Percentiles rank a stretch among this genome's conserved stretches.
Evolutionary conservation across 2,113 vertebrate genomes (phyloP).

Genomic region (Herpetotheres cachinnans): DNA sequence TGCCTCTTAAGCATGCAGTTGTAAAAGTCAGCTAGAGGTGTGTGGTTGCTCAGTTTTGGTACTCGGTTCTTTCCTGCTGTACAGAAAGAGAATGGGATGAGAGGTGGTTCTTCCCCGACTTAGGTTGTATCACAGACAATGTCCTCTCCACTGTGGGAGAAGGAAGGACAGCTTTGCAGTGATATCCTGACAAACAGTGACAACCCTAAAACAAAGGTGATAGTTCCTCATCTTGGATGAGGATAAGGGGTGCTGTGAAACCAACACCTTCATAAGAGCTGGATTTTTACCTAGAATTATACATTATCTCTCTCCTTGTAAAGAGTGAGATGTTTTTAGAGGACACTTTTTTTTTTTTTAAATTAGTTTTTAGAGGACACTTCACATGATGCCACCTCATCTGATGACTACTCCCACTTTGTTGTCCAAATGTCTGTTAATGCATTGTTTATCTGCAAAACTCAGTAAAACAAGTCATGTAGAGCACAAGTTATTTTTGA

Average conservation of each 20-base stretch:
- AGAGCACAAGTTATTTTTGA: not conserved
- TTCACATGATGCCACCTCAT: not conserved
- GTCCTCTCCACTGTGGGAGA: not conserved
- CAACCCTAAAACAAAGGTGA: not conserved
- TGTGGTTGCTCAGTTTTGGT: not conserved
- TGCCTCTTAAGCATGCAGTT: not conserved
- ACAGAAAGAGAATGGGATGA: not conserved
- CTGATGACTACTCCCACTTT: not conserved
- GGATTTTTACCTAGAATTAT: not conserved
- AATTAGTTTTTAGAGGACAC: not conserved
- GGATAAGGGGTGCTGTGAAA: not conserved
- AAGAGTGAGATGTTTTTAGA: not conserved
- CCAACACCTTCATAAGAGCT: not conserved
- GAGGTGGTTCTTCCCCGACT: not conserved
- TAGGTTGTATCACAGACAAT: not conserved
- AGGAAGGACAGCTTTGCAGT: not conserved
- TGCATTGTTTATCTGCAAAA: not conserved
- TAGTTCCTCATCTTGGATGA: not conserved
- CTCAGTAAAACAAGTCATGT: not conserved
- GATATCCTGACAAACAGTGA: not conserved
- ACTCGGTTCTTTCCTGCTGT: not conserved
- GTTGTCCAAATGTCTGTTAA: not conserved
- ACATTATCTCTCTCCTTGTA: not conserved
- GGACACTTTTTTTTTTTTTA: not conserved
- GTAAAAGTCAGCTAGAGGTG: not conserved